Evolutionary conservation across 2,888 invertebrate species (phyloP).

Genomic region (Aricia artaxerxes): DNA sequence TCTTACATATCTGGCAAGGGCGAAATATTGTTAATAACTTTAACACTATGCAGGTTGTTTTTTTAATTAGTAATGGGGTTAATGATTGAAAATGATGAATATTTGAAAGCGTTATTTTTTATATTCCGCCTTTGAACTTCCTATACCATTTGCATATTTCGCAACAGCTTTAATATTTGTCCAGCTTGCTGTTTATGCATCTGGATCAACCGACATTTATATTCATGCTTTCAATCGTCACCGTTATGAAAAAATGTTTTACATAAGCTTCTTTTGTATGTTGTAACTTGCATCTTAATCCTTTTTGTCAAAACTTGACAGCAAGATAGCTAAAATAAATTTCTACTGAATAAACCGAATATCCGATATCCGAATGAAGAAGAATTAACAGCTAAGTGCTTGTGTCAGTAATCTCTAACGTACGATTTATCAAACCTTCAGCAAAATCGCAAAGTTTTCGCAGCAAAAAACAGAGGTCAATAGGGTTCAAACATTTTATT

Average conservation of each 20-base stretch:
- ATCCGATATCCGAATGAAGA: neutral
- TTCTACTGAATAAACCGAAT: neutral
- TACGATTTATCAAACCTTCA: neutral
- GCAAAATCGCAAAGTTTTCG: conserved; percentile 12
- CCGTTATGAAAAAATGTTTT: conserved; percentile 1
- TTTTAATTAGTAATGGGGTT: too few relatives aligned
- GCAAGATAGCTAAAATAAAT: too few relatives aligned
- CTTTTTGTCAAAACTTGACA: too few relatives aligned
- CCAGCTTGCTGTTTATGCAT: conserved; percentile 27
- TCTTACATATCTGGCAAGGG: too few relatives aligned
- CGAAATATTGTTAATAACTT: too few relatives aligned
- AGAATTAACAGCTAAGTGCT: neutral
- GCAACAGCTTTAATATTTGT: conserved; percentile 19
- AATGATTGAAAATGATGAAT: too few relatives aligned
- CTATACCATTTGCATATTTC: conserved; percentile 14
- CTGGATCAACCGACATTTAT: conserved; percentile 14
- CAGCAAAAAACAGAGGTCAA: conserved; percentile 24
- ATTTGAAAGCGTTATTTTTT: neutral
- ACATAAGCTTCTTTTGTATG: neutral
- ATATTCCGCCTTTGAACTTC: neutral
- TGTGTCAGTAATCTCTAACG: neutral
- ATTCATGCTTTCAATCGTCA: conserved; percentile 8
- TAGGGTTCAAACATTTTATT: conserved; percentile 24
- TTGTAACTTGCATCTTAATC: neutral
- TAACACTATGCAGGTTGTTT: too few relatives aligned